Conservation (phyloP, 2,888 invertebrate genomes). For the Malachius bipustulatus region DNA sequence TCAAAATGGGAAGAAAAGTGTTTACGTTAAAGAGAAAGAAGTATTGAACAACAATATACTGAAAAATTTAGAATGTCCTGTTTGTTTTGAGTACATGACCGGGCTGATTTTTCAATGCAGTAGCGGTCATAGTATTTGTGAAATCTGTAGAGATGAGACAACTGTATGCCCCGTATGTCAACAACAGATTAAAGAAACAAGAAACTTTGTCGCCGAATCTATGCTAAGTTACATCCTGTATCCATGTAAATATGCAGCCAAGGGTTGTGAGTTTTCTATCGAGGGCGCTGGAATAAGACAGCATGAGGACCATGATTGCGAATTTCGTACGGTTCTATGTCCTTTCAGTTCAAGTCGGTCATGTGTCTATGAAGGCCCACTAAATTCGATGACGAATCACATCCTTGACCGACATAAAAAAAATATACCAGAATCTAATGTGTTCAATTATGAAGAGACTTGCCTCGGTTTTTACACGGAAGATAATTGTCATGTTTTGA, state of each 20-base stretch:
- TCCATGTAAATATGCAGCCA: slow-evolving; percentile 26
- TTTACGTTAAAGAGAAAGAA: neutral
- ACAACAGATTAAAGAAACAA: slow-evolving; percentile 23
- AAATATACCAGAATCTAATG: slow-evolving; percentile 23
- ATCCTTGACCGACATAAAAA: slow-evolving; percentile 23
- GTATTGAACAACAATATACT: slow-evolving; percentile 7
- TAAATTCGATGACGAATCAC: slow-evolving; percentile 17
- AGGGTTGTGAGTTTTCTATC: slow-evolving; percentile 23
- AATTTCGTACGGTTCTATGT: slow-evolving; percentile 18
- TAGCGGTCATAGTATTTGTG: slow-evolving; percentile 31
- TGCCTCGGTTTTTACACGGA: slow-evolving; percentile 15
- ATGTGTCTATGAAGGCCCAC: slow-evolving; percentile 19
- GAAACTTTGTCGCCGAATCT: slow-evolving; percentile 29
- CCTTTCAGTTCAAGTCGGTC: slow-evolving; percentile 15
- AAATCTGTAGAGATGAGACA: slow-evolving; percentile 22
- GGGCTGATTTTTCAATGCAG: slow-evolving; percentile 31
- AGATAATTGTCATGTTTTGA: slow-evolving; percentile 23
- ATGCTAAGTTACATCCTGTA: slow-evolving; percentile 25
- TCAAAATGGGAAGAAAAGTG: neutral
- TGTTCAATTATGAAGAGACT: slow-evolving; percentile 14
- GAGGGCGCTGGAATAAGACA: slow-evolving; percentile 21
- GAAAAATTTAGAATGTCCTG: slow-evolving; percentile 28
- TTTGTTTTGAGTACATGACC: slow-evolving; percentile 30
- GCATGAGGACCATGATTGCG: slow-evolving; percentile 17
- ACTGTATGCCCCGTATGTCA: slow-evolving; percentile 28